Evolutionary conservation across 2,797 vertebrate genomes (phyloP).

Genomic region (Molossus alvarezi): DNA sequence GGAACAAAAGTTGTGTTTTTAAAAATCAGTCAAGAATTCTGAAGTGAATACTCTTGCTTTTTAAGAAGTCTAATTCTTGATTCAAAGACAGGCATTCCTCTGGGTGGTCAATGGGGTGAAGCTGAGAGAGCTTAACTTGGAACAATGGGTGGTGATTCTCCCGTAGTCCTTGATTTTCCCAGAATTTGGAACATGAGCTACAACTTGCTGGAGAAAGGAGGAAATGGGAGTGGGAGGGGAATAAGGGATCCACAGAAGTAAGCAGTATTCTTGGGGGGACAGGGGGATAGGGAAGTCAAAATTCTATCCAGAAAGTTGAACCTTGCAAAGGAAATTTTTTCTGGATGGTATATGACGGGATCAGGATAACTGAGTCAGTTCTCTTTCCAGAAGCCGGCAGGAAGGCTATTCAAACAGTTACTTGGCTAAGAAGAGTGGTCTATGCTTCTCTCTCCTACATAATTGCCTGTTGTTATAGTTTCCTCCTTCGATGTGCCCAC

Average conservation of each 20-base stretch:
- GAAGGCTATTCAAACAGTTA: neutral
- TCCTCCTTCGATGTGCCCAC: neutral
- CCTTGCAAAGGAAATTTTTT: conserved; percentile 17
- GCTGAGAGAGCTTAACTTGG: neutral
- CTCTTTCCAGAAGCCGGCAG: neutral
- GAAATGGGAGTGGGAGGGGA: neutral
- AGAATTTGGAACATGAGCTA: neutral
- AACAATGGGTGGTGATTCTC: neutral
- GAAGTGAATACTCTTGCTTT: neutral
- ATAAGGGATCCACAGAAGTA: neutral
- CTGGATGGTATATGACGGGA: neutral
- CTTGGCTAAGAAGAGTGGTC: neutral
- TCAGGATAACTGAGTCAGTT: neutral
- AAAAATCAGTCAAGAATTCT: neutral
- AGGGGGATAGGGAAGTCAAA: neutral
- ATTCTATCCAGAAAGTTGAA: neutral
- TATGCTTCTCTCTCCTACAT: neutral
- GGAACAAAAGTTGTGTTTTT: neutral
- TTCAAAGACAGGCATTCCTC: neutral
- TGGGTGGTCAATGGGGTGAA: neutral
- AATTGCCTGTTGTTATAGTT: conserved; percentile 50
- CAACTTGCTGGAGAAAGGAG: neutral
- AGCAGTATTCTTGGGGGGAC: neutral
- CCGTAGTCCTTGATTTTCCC: neutral
- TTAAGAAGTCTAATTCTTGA: conserved; percentile 23